Percentiles rank a stretch among this genome's conserved stretches.
Conservation (phyloP, 2,888 invertebrate genomes). For the Anorthoa munda region DNA sequence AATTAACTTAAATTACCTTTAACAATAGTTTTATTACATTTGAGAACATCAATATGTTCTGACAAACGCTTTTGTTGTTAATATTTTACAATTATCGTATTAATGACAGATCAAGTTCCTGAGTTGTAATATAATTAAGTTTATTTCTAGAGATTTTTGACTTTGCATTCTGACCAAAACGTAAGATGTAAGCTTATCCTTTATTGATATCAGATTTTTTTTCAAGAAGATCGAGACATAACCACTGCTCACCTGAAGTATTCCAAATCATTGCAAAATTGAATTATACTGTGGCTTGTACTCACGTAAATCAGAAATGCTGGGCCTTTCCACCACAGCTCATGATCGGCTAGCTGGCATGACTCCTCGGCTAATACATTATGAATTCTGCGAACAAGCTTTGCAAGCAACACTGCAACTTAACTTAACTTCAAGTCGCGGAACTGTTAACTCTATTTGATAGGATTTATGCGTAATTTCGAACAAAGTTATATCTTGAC, state of each 20-base stretch:
- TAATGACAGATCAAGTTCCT: neutral
- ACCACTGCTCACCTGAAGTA: neutral
- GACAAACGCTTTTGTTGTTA: neutral
- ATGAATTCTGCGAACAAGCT: neutral
- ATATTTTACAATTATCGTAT: neutral
- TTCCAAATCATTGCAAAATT: neutral
- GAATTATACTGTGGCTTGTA: slow-evolving; percentile 2
- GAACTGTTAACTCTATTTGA: neutral
- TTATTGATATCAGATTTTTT: no score
- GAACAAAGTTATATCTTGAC: neutral
- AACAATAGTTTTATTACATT: slow-evolving; percentile 6
- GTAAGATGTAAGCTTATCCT: no score
- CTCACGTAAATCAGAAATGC: slow-evolving; percentile 4
- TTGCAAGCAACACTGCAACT: slow-evolving; percentile 9
- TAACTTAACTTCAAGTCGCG: neutral
- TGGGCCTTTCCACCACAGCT: neutral
- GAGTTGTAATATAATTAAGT: no score
- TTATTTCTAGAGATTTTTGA: no score
- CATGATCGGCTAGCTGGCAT: no score
- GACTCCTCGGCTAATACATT: no score
- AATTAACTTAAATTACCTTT: slow-evolving; percentile 1
- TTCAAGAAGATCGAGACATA: neutral
- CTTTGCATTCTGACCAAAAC: no score
- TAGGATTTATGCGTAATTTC: slow-evolving; percentile 6
- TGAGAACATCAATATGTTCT: slow-evolving; percentile 5